phyloP scores from a whole-genome alignment of 2,113 vertebrate species.

The Geothlypis trichas region DNA sequence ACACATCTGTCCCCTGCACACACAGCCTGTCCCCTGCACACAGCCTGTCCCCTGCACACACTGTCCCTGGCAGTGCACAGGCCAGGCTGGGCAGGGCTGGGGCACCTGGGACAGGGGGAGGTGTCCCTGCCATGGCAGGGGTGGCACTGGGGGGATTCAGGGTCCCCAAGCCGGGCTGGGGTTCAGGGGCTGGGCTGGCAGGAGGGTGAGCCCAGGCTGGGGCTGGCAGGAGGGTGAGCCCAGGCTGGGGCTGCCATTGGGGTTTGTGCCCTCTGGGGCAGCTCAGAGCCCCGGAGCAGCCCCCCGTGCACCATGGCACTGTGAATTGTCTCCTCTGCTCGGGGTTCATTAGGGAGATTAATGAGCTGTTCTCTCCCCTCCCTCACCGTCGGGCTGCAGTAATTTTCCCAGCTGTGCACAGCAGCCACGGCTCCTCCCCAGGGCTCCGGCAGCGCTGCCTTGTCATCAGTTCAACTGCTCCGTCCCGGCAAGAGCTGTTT shows the following conservation, averaged over 20 bases:
- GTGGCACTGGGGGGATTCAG: rapidly evolving
- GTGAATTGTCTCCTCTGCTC: slow-evolving; percentile 32
- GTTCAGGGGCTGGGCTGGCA: not conserved
- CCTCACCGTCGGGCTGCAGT: not conserved
- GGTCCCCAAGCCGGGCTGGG: rapidly evolving
- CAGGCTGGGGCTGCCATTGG: rapidly evolving
- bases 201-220: not conserved
- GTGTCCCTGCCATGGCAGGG: not conserved
- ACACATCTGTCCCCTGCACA: too few relatives aligned
- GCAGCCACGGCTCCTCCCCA: not conserved
- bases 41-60: too few relatives aligned
- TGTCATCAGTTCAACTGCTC: slow-evolving; percentile 19
- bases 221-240: not conserved
- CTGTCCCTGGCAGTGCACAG: not conserved
- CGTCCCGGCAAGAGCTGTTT: slow-evolving; percentile 42
- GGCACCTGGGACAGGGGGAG: too few relatives aligned
- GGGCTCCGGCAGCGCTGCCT: not conserved
- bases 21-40: too few relatives aligned
- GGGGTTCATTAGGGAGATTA: slow-evolving; percentile 54
- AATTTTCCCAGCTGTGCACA: slow-evolving; percentile 38
- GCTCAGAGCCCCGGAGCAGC: slow-evolving; percentile 24
- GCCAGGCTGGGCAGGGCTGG: not conserved
- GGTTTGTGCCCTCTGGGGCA: not conserved
- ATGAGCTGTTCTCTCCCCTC: not conserved
- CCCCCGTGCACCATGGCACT: not conserved